phyloP scores from a whole-genome alignment of 2,113 vertebrate species.

The Dipodomys ordii region DNA sequence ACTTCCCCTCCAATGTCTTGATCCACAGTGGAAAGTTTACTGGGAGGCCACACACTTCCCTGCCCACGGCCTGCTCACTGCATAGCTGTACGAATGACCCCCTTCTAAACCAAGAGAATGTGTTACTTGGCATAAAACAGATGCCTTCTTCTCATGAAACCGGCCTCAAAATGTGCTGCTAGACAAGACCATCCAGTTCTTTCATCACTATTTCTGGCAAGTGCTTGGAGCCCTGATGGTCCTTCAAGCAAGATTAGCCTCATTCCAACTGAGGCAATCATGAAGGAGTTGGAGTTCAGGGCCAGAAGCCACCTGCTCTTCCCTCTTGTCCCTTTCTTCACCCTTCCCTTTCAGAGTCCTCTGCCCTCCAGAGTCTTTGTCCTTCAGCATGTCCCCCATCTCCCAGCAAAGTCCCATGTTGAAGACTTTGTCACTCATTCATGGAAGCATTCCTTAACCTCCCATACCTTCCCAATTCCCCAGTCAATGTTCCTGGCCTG shows the following conservation, averaged over 20 bases:
- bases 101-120: constrained; percentile 49
- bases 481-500: neutral
- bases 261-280: neutral
- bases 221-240: neutral
- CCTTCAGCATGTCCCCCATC: neutral
- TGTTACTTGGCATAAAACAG: constrained; percentile 73
- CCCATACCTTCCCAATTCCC: neutral
- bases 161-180: neutral
- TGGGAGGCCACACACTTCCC: rapidly evolving
- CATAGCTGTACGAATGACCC: neutral
- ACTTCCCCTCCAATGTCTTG: neutral
- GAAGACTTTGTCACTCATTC: neutral
- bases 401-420: neutral
- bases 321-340: neutral
- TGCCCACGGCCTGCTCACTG: rapidly evolving
- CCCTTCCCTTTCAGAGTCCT: neutral
- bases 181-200: constrained; percentile 9
- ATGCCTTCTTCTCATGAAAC: constrained; percentile 61
- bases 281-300: neutral
- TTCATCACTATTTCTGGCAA: constrained; percentile 12
- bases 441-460: neutral
- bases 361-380: no score
- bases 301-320: neutral
- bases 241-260: neutral
- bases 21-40: neutral